Evolutionary conservation across 2,888 invertebrate genomes (phyloP).

Genomic region (Chironomus riparius): DNA sequence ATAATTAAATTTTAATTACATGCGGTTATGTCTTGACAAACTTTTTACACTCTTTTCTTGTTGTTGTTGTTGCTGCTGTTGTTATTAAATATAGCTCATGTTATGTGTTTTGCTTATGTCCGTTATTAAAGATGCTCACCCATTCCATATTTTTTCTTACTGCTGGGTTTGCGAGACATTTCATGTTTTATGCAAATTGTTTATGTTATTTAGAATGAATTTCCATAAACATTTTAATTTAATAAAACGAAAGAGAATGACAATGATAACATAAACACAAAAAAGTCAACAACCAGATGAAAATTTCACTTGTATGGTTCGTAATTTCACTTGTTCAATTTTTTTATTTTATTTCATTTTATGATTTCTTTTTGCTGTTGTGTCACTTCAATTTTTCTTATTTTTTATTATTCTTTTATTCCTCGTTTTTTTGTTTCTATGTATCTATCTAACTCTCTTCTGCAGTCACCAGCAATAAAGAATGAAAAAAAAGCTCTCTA

Average conservation of each 20-base stretch:
- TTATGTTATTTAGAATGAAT: not conserved
- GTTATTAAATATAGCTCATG: too few species aligned
- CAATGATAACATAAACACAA: not conserved
- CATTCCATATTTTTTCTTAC: not conserved
- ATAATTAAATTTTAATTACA: conserved; percentile 12
- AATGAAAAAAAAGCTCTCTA: too few species aligned
- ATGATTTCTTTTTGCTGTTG: not conserved
- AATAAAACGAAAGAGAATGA: not conserved
- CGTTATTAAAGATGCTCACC: conserved; percentile 8
- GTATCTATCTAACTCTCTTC: not conserved
- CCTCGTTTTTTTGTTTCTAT: too few species aligned
- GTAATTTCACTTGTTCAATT: too few species aligned
- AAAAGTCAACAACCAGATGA: conserved; percentile 1
- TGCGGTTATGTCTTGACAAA: conserved; percentile 4
- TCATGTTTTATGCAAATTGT: conserved; percentile 17
- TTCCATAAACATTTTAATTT: conserved; percentile 8
- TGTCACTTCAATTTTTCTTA: not conserved
- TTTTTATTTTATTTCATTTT: not conserved
- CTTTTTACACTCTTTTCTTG: not conserved
- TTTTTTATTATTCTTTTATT: not conserved
- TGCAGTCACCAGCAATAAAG: too few species aligned
- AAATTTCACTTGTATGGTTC: not conserved
- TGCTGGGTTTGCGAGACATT: not conserved
- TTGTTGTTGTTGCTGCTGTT: not conserved
- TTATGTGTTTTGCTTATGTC: not conserved